These are phyloP conservation scores for Thaleichthys pacificus DNA, from an alignment of 2,797 vertebrate species.

Conservation along the genomic window DNA sequence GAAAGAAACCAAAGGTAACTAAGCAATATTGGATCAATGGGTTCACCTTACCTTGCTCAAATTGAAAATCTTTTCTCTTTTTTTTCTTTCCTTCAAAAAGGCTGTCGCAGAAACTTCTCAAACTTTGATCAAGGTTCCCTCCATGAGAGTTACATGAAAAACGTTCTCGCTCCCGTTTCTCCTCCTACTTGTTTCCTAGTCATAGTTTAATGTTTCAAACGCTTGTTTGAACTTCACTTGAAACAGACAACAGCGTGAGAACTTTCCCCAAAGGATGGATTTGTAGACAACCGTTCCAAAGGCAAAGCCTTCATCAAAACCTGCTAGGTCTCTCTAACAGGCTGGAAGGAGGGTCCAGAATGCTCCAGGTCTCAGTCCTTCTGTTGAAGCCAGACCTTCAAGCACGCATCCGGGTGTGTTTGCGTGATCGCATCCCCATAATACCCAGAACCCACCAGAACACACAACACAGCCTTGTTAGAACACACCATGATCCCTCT, in stretches of 20 bases:
- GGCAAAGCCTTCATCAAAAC: background rate
- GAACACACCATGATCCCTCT: too few species aligned
- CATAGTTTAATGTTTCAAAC: background rate
- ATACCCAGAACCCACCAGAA: too few species aligned
- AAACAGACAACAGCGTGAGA: background rate
- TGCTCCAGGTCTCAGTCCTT: background rate
- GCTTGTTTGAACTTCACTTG: background rate
- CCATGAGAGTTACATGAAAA: background rate
- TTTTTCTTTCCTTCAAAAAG: background rate
- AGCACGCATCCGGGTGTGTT: too few species aligned
- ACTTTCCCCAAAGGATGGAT: background rate
- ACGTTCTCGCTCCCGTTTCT: background rate
- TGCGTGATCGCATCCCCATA: too few species aligned
- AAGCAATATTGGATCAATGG: slow-evolving; percentile 5
- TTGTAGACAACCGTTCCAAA: background rate
- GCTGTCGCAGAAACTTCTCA: background rate
- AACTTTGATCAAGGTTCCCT: background rate
- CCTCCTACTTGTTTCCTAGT: background rate
- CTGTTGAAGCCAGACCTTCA: background rate
- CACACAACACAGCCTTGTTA: too few species aligned
- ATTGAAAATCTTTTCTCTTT: background rate
- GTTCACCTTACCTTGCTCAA: slow-evolving; percentile 1
- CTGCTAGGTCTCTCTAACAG: background rate
- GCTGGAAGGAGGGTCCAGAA: background rate
- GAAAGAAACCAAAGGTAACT: slow-evolving; percentile 2